These are phyloP conservation scores for Crypturellus tataupa DNA, from an alignment of 2,797 vertebrate species.

Conservation along the genomic window DNA sequence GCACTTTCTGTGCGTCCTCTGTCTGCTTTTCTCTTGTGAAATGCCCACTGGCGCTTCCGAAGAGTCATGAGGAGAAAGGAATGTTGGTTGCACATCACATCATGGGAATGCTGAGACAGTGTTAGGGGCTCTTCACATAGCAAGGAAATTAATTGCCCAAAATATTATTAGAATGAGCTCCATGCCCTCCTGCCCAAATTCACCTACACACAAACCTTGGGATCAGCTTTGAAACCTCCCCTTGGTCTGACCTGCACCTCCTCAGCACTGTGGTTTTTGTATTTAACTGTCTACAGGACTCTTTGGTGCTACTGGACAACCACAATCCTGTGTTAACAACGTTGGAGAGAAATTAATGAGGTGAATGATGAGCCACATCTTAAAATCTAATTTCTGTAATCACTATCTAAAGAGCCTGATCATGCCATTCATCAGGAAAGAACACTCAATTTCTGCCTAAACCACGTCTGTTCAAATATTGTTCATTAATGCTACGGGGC, in stretches of 20 bases:
- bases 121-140: background rate
- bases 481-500: background rate
- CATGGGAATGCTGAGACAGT: background rate
- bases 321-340: fast-evolving
- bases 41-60: background rate
- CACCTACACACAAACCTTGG: background rate
- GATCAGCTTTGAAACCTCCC: background rate
- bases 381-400: background rate
- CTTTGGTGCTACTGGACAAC: background rate
- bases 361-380: background rate
- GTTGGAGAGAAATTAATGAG: background rate
- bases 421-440: background rate
- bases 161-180: background rate
- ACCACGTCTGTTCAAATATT: background rate
- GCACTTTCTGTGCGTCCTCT: background rate
- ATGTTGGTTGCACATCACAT: background rate
- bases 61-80: background rate
- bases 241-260: background rate
- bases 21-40: background rate
- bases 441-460: background rate
- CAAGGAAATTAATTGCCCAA: background rate
- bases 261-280: background rate
- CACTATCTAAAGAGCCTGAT: background rate
- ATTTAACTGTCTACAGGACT: background rate
- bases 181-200: background rate